Base-by-base conservation (phyloP, 2,888 invertebrate species). In the Andrena trimmerana region DNA sequence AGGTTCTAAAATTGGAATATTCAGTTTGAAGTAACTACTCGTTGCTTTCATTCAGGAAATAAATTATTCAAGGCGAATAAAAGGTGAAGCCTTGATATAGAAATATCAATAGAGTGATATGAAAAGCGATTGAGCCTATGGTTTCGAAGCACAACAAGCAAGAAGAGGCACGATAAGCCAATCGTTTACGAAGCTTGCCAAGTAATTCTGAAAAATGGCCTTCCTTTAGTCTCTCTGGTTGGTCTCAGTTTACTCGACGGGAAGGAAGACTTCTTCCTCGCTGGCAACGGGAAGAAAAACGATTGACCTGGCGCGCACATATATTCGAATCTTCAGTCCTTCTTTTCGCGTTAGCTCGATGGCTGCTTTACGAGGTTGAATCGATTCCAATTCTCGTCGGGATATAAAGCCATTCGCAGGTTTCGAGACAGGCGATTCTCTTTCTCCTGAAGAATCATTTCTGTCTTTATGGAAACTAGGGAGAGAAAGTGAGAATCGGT, bases 331-430 rank as follows among this genome's bases (percentile, higher is more conserved):
- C 72, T 81, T 69, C 69, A 29, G 50, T 63, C 80, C 52, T 83
- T 78, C 78, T 85, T 80, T 52, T 70, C 75, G 57, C 60, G 78
- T 73, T 81, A 81, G 59, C 66, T 63, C 75, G 73, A 72, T 75
- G 74, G 77, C 63, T 79, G 74, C 75, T 84, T 84, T 76, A 80
- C 79, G 77, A 79, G 85, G 74, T 69, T 81, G 78, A 85, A 85
- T 85, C 80, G 83, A 81, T 83, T 86, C 78, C 86, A 85, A 85
- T 85, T 85, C 83, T 70, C 75, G 80, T 82, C 78, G 83, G 70
- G 57, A 73, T 78, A 83, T 78, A 80, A 81, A 75, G 80, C 73
- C 71, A 62, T 85, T 81, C 70, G 80, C 78, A 68, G 70, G 70
- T 71, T 66, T 62, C 70, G 62, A 31, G 78, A 70, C 81, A 62